Evolutionary conservation across 2,113 vertebrate species (phyloP).

Genomic region (Ictalurus furcatus): DNA sequence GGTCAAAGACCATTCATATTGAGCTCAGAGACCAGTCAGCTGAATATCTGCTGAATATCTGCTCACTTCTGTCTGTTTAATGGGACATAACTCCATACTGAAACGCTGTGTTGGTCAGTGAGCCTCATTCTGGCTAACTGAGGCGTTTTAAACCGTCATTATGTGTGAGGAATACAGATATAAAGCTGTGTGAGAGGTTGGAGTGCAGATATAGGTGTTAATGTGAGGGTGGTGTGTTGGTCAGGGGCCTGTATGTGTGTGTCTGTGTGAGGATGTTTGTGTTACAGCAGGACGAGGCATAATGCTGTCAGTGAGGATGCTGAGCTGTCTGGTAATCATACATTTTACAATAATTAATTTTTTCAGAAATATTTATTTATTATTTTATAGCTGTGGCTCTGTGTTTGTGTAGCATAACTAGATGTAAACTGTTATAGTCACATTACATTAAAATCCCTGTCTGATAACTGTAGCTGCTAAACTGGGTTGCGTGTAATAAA

Average conservation of each 20-base stretch:
- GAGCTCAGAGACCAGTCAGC: neutral
- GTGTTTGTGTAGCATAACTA: neutral
- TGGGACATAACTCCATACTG: neutral
- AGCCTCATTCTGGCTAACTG: neutral
- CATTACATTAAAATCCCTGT: neutral
- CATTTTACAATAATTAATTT: neutral
- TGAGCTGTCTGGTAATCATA: neutral
- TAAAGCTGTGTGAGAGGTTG: neutral
- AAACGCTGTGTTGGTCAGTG: neutral
- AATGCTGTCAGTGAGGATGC: constrained; percentile 1
- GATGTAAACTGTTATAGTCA: neutral
- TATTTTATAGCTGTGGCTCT: too few relatives aligned
- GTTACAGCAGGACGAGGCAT: constrained; percentile 1
- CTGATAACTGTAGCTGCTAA: neutral
- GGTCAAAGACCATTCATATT: neutral
- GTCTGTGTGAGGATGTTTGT: constrained; percentile 2
- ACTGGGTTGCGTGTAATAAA: neutral
- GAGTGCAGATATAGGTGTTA: neutral
- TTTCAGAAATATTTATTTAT: too few relatives aligned
- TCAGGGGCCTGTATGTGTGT: constrained; percentile 22
- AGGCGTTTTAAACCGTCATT: neutral
- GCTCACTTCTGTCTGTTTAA: neutral
- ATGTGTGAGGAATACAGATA: neutral
- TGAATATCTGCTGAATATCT: neutral
- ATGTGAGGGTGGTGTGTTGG: neutral